Evolutionary conservation across 2,113 vertebrate genomes (phyloP).

Genomic region (Lota lota): DNA sequence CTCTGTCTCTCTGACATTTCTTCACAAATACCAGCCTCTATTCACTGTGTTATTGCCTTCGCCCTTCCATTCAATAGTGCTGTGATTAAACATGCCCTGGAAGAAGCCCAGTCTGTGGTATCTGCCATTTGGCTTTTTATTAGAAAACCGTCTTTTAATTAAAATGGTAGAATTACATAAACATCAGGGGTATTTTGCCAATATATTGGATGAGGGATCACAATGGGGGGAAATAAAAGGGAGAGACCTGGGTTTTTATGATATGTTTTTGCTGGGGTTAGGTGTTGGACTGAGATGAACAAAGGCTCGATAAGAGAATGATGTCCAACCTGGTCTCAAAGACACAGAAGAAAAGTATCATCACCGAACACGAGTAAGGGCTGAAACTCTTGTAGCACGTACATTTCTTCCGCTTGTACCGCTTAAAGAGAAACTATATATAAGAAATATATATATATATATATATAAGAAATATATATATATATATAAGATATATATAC

Average conservation of each 20-base stretch:
- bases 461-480: too few species aligned
- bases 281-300: constrained; percentile 45
- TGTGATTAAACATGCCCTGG: constrained; percentile 64
- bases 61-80: constrained; percentile 55
- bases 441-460: too few species aligned
- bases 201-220: constrained; percentile 57
- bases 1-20: constrained; percentile 67
- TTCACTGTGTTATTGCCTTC: constrained; percentile 68
- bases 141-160: constrained; percentile 65
- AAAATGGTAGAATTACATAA: constrained; percentile 62
- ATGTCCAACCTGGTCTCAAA: constrained; percentile 25
- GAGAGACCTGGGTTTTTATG: constrained; percentile 40
- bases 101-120: constrained; percentile 54
- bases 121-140: constrained; percentile 72
- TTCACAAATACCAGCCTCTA: constrained; percentile 72
- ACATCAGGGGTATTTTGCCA: constrained; percentile 58
- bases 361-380: constrained; percentile 7
- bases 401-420: constrained; percentile 1
- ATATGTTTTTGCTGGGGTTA: constrained; percentile 49
- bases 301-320: constrained; percentile 35
- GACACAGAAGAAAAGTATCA: constrained; percentile 20
- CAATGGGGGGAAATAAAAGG: constrained; percentile 46
- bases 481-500: neutral
- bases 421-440: neutral
- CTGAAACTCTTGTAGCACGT: constrained; percentile 7